phyloP scores from a whole-genome alignment of 2,888 invertebrate species.

The Incurvaria masculella region DNA sequence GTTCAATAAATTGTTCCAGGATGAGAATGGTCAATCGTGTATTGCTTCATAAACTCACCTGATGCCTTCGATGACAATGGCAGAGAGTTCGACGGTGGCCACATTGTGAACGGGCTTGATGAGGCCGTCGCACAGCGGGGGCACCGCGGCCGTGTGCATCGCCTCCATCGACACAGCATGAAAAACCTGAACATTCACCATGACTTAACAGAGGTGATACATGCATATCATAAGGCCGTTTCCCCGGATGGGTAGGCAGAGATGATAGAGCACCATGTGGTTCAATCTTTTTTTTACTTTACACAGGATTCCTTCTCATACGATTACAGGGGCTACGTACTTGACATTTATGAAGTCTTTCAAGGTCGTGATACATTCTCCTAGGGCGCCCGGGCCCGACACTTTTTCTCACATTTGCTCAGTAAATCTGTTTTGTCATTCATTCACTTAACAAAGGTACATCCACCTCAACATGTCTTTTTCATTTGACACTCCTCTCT shows the following conservation, averaged over 20 bases:
- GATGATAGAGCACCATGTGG: no score
- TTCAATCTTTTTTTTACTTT: no score
- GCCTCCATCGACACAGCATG: conserved; percentile 94
- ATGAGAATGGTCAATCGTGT: no score
- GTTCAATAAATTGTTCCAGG: no score
- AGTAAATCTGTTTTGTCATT: neutral
- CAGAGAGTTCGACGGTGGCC: conserved; percentile 85
- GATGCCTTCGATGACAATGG: conserved; percentile 95
- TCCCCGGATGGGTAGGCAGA: no score
- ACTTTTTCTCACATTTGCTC: neutral
- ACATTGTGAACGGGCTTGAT: conserved; percentile 86
- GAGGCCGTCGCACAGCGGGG: conserved; percentile 71
- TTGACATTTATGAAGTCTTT: neutral
- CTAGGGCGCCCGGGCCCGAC: no score
- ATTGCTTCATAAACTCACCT: no score
- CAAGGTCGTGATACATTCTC: neutral
- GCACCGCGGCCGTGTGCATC: conserved; percentile 72
- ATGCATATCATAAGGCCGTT: no score
- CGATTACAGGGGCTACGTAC: neutral
- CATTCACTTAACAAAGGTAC: neutral
- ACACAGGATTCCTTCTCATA: no score
- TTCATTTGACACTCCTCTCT: no score
- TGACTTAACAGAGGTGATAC: no score
- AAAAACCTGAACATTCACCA: conserved; percentile 61
- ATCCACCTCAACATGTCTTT: no score